Evolutionary conservation across 2,797 vertebrate species (phyloP).

Genomic region (Poeciliopsis presidionis): DNA sequence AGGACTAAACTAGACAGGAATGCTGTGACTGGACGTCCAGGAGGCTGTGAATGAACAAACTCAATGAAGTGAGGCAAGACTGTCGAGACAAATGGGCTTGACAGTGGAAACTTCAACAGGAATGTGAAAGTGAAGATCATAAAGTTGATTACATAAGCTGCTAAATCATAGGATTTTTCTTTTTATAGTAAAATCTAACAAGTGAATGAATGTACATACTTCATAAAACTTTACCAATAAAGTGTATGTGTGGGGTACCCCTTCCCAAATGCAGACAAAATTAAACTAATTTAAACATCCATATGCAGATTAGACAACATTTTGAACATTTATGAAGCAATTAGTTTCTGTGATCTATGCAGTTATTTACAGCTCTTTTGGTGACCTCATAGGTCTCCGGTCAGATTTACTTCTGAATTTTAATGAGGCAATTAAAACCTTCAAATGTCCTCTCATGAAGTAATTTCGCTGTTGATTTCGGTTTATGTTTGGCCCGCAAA

Average conservation of each 20-base stretch:
- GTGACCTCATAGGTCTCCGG: neutral
- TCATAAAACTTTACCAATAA: neutral
- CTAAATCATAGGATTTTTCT: neutral
- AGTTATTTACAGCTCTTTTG: neutral
- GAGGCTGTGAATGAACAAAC: neutral
- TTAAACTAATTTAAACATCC: neutral
- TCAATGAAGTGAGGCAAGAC: neutral
- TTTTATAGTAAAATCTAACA: neutral
- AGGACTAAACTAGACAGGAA: neutral
- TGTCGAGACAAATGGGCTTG: neutral
- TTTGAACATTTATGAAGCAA: neutral
- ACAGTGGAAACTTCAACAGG: neutral
- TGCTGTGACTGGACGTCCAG: neutral
- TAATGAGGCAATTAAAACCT: neutral
- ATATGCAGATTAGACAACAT: neutral
- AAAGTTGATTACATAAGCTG: neutral
- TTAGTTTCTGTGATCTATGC: neutral
- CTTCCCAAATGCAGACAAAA: neutral
- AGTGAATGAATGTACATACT: neutral
- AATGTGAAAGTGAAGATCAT: neutral
- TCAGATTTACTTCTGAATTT: neutral
- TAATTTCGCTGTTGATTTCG: neutral
- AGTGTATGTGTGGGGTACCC: neutral
- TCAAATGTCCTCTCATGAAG: neutral
- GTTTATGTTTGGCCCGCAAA: neutral